Evolutionary conservation across 2,888 invertebrate genomes (phyloP).

Genomic region (Habroteleia sp.): DNA sequence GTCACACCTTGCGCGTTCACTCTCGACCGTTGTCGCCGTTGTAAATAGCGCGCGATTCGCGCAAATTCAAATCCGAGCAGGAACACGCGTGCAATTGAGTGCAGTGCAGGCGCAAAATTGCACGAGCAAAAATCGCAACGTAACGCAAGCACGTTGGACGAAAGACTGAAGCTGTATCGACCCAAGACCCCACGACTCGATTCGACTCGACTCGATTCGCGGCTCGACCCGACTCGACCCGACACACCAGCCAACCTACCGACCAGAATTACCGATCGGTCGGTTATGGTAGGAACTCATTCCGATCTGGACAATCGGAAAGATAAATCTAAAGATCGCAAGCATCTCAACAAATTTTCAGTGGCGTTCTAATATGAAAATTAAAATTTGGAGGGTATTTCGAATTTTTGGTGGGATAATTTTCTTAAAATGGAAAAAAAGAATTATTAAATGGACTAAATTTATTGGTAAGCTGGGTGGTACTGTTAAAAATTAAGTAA

Average conservation of each 20-base stretch:
- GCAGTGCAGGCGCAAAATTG: slow-evolving; percentile 13
- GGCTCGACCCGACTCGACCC: slow-evolving; percentile 71
- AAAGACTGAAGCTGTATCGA: slow-evolving; percentile 83
- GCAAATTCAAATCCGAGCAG: slow-evolving; percentile 5
- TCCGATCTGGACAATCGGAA: too few species aligned
- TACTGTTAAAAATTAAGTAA: too few species aligned
- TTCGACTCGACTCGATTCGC: slow-evolving; percentile 76
- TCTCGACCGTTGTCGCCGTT: background rate
- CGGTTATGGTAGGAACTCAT: too few species aligned
- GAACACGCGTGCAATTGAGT: slow-evolving; percentile 38
- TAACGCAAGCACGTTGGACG: slow-evolving; percentile 82
- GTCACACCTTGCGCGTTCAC: slow-evolving; percentile 14
- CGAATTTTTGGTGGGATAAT: too few species aligned
- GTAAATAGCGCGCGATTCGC: slow-evolving; percentile 31
- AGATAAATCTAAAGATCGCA: too few species aligned
- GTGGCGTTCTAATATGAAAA: too few species aligned
- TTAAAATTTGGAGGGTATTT: too few species aligned
- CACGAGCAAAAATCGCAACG: slow-evolving; percentile 64
- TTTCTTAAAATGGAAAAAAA: too few species aligned
- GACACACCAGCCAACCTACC: slow-evolving; percentile 47
- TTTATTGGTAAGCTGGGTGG: too few species aligned
- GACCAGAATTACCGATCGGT: slow-evolving; percentile 39
- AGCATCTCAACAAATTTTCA: too few species aligned
- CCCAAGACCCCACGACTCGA: slow-evolving; percentile 71
- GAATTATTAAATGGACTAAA: too few species aligned